These are phyloP conservation scores for Oscheius onirici DNA, from an alignment of 2,888 invertebrate species.

Conservation along the genomic window DNA sequence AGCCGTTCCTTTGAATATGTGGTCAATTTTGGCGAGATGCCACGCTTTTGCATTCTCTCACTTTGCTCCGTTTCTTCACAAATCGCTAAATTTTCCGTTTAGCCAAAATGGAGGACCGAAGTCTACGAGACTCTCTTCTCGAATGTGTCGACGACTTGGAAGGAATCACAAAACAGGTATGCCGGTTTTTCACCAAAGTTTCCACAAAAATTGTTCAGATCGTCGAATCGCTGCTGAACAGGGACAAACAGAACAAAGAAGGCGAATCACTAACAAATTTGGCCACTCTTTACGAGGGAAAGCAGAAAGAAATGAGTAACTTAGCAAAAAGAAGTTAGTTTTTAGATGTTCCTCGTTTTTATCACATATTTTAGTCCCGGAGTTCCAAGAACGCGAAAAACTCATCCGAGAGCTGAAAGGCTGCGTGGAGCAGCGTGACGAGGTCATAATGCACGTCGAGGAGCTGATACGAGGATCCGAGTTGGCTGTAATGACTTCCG, in stretches of 20 bases:
- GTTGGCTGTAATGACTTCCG: slow-evolving; percentile 48
- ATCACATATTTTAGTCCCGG: slow-evolving; percentile 51
- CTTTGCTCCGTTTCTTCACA: background rate
- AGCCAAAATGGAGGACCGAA: slow-evolving; percentile 33
- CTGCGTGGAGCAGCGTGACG: slow-evolving; percentile 52
- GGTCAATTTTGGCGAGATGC: too few species aligned
- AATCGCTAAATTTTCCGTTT: background rate
- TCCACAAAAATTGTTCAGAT: slow-evolving; percentile 42
- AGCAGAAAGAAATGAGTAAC: slow-evolving; percentile 43
- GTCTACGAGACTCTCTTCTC: slow-evolving; percentile 50
- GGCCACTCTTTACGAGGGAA: slow-evolving; percentile 44
- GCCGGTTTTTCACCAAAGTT: background rate
- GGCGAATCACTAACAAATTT: slow-evolving; percentile 41
- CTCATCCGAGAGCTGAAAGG: slow-evolving; percentile 51
- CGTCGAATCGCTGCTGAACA: slow-evolving; percentile 48
- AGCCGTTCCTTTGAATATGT: too few species aligned
- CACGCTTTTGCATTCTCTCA: background rate
- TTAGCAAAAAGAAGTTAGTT: background rate
- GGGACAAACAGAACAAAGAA: slow-evolving; percentile 38
- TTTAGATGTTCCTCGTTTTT: slow-evolving; percentile 3
- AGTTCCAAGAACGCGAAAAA: slow-evolving; percentile 58
- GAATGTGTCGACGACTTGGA: slow-evolving; percentile 58
- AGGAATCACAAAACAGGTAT: slow-evolving; percentile 50
- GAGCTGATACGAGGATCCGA: slow-evolving; percentile 56
- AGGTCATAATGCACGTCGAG: slow-evolving; percentile 51